These are phyloP conservation scores for Mizuhopecten yessoensis DNA, from an alignment of 1,140 invertebrate genomes.

Conservation along the genomic window DNA sequence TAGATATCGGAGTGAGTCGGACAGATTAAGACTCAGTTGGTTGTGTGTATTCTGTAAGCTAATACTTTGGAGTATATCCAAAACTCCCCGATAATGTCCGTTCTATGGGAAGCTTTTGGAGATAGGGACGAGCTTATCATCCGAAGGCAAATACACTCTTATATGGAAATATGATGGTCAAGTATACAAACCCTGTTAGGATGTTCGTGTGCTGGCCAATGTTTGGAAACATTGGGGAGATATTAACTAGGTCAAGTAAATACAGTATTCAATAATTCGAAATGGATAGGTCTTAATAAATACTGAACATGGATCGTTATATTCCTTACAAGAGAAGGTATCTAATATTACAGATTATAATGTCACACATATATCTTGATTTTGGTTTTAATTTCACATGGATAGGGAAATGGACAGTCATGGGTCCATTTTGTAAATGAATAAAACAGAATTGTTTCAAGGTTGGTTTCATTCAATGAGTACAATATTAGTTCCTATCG, in stretches of 20 bases:
- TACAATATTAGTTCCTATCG: too few species aligned
- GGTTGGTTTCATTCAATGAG: too few species aligned
- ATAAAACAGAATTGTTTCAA: too few species aligned
- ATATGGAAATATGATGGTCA: constrained; percentile 1
- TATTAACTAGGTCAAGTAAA: neutral
- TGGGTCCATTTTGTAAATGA: too few species aligned
- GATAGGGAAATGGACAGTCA: too few species aligned
- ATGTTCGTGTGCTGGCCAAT: constrained; percentile 20
- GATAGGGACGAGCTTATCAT: neutral
- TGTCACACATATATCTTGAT: too few species aligned
- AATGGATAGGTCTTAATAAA: neutral
- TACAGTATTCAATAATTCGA: neutral
- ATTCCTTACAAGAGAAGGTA: neutral
- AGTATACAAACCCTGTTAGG: neutral
- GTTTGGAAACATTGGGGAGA: neutral
- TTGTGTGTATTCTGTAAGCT: neutral
- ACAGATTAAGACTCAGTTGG: neutral
- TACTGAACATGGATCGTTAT: neutral
- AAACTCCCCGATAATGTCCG: neutral
- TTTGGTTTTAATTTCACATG: too few species aligned
- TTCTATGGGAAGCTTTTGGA: neutral
- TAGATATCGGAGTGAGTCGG: neutral
- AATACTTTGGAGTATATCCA: neutral
- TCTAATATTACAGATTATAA: too few species aligned
- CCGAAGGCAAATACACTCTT: neutral